phyloP scores from a whole-genome alignment of 2,797 vertebrate genomes.

The Ciconia nigra region DNA sequence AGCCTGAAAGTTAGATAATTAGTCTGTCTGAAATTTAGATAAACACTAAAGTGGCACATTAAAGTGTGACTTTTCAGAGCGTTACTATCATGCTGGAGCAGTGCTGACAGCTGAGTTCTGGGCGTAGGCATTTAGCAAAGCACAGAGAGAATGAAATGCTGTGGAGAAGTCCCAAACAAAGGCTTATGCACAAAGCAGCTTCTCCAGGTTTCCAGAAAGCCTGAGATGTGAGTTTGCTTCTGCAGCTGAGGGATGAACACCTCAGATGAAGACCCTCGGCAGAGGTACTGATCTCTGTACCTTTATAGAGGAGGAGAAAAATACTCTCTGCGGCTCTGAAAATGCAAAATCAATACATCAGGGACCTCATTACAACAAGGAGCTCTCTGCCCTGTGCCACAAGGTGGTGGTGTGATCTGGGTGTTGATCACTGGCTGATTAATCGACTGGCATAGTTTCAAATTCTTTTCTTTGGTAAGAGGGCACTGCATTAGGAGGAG shows the following conservation, averaged over 20 bases:
- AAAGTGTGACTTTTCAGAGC: not conserved
- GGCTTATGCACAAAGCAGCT: not conserved
- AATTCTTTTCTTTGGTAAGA: not conserved
- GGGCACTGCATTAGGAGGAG: not conserved
- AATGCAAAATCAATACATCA: not conserved
- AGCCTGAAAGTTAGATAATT: not conserved
- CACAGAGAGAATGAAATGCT: not conserved
- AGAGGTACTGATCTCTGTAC: not conserved
- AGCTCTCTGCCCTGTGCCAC: not conserved
- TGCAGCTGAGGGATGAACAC: not conserved
- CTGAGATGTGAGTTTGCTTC: not conserved
- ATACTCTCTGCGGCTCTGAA: not conserved
- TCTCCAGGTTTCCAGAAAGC: not conserved
- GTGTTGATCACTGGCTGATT: not conserved
- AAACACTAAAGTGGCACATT: not conserved
- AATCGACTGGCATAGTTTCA: not conserved
- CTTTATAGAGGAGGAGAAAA: not conserved
- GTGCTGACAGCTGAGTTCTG: not conserved
- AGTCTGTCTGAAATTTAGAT: slow-evolving; percentile 6
- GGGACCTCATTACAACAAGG: not conserved
- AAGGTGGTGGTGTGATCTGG: not conserved
- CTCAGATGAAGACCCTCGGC: not conserved
- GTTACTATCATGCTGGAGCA: not conserved
- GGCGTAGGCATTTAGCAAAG: not conserved
- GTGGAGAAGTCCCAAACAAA: not conserved